Conservation (phyloP, 2,797 vertebrate species). For the Coendou prehensilis region DNA sequence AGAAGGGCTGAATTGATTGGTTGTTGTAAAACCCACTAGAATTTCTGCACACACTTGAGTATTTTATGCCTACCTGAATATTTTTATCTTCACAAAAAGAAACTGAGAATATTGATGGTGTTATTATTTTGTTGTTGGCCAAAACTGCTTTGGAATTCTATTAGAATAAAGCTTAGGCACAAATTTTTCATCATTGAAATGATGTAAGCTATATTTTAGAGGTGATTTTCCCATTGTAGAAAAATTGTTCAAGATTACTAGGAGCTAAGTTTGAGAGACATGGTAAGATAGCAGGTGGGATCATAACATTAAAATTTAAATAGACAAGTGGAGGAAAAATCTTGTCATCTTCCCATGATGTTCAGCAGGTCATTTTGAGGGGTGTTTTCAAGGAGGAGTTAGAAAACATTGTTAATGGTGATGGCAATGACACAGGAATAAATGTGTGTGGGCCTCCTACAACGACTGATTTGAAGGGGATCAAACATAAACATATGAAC, state of each 20-base stretch:
- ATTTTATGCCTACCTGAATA: neutral
- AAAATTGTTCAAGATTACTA: neutral
- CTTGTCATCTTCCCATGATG: neutral
- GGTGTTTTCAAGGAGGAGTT: constrained; percentile 47
- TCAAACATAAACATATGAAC: neutral
- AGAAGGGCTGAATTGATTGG: neutral
- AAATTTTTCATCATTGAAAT: neutral
- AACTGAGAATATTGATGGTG: neutral
- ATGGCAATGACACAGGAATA: neutral
- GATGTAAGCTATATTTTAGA: neutral
- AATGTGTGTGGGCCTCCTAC: neutral
- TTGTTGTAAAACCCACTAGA: constrained; percentile 2
- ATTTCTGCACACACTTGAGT: neutral
- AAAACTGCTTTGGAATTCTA: neutral
- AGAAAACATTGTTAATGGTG: neutral
- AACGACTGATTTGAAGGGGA: neutral
- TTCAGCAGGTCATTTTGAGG: constrained; percentile 23
- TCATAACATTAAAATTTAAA: constrained; percentile 36
- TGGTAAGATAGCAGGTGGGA: neutral
- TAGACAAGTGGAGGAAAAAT: constrained; percentile 1
- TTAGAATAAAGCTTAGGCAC: neutral
- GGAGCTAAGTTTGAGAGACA: neutral
- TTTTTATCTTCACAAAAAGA: neutral
- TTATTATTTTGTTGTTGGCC: neutral
- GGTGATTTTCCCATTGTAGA: neutral